Evolutionary conservation across 92 coral and sea anemone species (phyloP), one percentile per base, ranked within the genome.

Genomic region (Montipora capitata): DNA sequence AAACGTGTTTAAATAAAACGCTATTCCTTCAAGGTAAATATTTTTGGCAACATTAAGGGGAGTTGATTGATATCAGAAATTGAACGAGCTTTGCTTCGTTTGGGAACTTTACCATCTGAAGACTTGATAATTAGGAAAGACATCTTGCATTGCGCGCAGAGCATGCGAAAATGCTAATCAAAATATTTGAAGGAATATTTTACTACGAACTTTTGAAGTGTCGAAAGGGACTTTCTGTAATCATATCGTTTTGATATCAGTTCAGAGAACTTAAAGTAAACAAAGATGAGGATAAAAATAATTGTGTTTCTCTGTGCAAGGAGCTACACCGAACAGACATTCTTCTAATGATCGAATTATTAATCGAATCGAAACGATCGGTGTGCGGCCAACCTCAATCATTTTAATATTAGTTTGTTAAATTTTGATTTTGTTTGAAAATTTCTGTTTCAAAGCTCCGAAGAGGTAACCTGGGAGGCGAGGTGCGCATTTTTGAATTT

Each of bases 351-450:
- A 41, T 43, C 56, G 59, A 58, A 73, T 73, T 10, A 48, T 10
- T 10, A 73, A 73, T 73, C 20, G 59, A 49, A 73, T 56, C 61
- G 18, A 48, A 10, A 6, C 51, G 2, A 70, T 40, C 51, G 4
- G 45, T 16, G 61, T 9, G 51, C 35, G 69, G 69, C 62, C 27
- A 64, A 58, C 59, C 54, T 16, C 65, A 65, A 48, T 66, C 3
- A 66, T 80, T 48, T 67, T 51, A 13, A 80, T 80, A 27, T 45
- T 35, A 58, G 51, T 12, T 80, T n/a, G 13, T 54, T 12, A 54
- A 8, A 5, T 45, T 80, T 20, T 38, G 51, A 65, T 67, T 68
- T 68, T 80, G 76, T 80, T 80, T 80, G 76, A 68, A 68, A 27
- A 27, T 27, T 27, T 27, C 35, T 27, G 2, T 27, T 27, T 27